These are phyloP conservation scores for Papilio gigon DNA, from an alignment of 2,888 invertebrate species.

Conservation along the genomic window DNA sequence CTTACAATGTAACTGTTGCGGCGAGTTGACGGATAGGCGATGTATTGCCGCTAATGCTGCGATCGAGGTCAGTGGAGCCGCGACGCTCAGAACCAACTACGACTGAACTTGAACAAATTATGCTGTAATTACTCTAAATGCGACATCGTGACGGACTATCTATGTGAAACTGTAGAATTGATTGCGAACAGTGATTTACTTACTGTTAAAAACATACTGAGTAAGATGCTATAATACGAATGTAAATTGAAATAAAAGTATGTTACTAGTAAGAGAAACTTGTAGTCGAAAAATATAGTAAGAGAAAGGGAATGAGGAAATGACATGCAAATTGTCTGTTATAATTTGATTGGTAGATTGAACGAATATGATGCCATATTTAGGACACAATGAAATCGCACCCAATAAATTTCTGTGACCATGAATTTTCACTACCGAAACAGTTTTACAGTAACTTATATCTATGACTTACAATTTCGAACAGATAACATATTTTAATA, in stretches of 20 bases:
- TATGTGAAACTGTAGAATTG: background rate
- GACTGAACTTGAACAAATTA: conserved; percentile 62
- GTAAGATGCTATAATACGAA: too few relatives aligned
- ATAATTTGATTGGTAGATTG: background rate
- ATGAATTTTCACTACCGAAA: too few relatives aligned
- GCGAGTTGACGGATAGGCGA: conserved; percentile 56
- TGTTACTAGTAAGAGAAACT: too few relatives aligned
- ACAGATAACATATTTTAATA: too few relatives aligned
- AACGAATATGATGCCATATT: too few relatives aligned
- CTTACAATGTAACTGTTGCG: conserved; percentile 55
- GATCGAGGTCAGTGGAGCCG: conserved; percentile 69
- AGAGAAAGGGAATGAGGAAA: background rate
- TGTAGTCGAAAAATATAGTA: background rate
- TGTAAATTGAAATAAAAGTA: too few relatives aligned
- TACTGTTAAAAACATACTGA: background rate
- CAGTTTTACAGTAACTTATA: too few relatives aligned
- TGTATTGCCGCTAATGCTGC: conserved; percentile 62
- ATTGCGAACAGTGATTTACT: background rate
- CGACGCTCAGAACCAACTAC: conserved; percentile 53
- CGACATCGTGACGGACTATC: conserved; percentile 45
- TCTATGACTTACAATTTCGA: too few relatives aligned
- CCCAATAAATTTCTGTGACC: background rate
- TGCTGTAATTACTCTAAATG: conserved; percentile 47
- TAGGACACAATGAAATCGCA: too few relatives aligned
- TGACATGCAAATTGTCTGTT: background rate